Evolutionary conservation across 2,888 invertebrate species (phyloP), one percentile per base, ranked within the genome.

Genomic region (Endomychus coccineus): DNA sequence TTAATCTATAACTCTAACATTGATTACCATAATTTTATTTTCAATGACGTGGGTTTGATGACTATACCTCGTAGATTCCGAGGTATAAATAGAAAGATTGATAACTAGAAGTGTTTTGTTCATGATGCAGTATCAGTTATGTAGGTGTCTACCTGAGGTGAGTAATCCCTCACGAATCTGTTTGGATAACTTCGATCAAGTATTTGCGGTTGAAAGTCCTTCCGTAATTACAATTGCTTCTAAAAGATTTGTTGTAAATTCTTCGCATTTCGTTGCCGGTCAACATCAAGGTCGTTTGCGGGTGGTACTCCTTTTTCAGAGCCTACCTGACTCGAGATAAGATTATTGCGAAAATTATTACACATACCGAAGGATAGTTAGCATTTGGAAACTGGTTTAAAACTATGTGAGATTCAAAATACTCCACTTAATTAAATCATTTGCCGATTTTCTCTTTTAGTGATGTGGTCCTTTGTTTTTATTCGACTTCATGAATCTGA

Each of bases 231-330:
- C n/a, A n/a, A n/a, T n/a, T n/a, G n/a, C n/a, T n/a, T n/a, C n/a
- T n/a, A 19, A 19, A 19, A 25, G 11, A 25, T 25, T 7, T 9
- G 27, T 7, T 9, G 55, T 45, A 51, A 59, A 57, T 59, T 59
- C 53, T 49, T 44, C 40, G 49, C 56, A 55, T 55, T 51, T 49
- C 48, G 48, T 39, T 42, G 41, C 42, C 50, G 55, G 58, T 55
- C 57, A 49, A 43, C 50, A 50, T 50, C 53, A 55, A 59, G 62
- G 61, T 56, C 64, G 63, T 59, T 61, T 56, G 57, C 58, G 54
- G 63, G 64, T 64, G 62, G 64, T 61, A 58, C 55, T 55, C 51
- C 56, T 52, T 55, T 58, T 54, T 58, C 58, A 58, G 55, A 52
- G 54, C 55, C 54, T 58, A 53, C 53, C 54, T 55, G 56, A 48